These are phyloP conservation scores for Stegodyphus dumicola DNA, from an alignment of 1,140 invertebrate species.

Conservation along the genomic window DNA sequence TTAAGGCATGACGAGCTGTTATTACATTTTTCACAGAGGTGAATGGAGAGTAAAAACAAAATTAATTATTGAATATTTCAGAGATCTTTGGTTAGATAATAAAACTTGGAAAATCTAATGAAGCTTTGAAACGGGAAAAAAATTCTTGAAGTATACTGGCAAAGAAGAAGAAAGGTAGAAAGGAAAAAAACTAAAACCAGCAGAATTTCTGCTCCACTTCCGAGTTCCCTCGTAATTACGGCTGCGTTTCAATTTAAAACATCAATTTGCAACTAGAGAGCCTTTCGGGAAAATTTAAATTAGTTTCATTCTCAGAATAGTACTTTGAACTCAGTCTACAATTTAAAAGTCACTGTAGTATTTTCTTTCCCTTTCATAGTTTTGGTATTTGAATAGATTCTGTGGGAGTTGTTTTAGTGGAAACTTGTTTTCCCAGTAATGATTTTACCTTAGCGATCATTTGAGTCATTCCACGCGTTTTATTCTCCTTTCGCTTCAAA, in stretches of 20 bases:
- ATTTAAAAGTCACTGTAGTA: slow-evolving; percentile 38
- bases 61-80: neutral
- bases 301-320: slow-evolving; percentile 43
- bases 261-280: slow-evolving; percentile 38
- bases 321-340: slow-evolving; percentile 43
- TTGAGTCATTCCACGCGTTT: neutral
- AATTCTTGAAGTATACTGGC: too few relatives aligned
- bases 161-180: too few relatives aligned
- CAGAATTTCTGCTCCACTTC: slow-evolving; percentile 13
- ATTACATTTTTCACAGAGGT: neutral
- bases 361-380: slow-evolving; percentile 7
- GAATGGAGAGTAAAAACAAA: neutral
- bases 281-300: slow-evolving; percentile 48
- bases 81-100: too few relatives aligned
- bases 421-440: slow-evolving; percentile 31
- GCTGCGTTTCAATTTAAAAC: slow-evolving; percentile 47
- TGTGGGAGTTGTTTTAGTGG: neutral
- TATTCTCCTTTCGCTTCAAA: too few relatives aligned
- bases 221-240: slow-evolving; percentile 32
- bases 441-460: slow-evolving; percentile 13
- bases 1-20: neutral
- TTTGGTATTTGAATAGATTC: slow-evolving; percentile 28
- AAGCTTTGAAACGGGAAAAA: too few relatives aligned
- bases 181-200: too few relatives aligned
- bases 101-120: too few relatives aligned